These are phyloP conservation scores for Phytoseiulus persimilis DNA, from an alignment of 2,888 invertebrate species.

Conservation along the genomic window DNA sequence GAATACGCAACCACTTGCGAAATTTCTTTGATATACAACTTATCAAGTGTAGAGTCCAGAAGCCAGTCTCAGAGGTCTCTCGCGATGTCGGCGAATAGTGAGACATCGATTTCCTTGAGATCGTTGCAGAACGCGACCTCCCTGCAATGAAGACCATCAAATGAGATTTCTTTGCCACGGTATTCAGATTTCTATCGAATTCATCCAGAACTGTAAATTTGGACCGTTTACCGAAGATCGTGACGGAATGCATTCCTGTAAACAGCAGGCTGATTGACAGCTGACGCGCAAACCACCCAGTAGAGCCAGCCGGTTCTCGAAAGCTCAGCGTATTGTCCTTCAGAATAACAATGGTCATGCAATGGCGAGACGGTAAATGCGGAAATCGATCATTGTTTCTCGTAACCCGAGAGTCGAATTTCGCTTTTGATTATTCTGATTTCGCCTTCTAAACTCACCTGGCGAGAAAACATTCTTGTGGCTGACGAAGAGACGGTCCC, in stretches of 20 bases:
- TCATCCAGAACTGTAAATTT: neutral
- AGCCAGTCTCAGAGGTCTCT: neutral
- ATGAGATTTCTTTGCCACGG: no score
- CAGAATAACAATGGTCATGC: neutral
- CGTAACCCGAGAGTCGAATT: no score
- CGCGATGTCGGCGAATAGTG: neutral
- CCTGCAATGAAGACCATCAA: neutral
- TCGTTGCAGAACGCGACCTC: neutral
- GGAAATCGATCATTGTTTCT: neutral
- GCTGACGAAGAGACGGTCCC: neutral
- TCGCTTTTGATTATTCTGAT: no score
- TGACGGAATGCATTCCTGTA: slow-evolving; percentile 9
- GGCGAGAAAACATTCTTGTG: slow-evolving; percentile 8
- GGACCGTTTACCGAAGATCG: neutral
- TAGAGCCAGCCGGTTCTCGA: neutral
- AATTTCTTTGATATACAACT: no score
- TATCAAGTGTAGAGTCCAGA: no score
- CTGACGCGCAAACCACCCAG: neutral
- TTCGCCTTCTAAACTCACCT: neutral
- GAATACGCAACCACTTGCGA: no score
- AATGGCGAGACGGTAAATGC: neutral
- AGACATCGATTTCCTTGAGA: neutral
- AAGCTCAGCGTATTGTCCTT: neutral
- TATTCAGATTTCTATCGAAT: no score
- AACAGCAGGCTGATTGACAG: neutral